Base-by-base conservation (phyloP, 2,888 invertebrate genomes). In the Parascotia fuliginaria region DNA sequence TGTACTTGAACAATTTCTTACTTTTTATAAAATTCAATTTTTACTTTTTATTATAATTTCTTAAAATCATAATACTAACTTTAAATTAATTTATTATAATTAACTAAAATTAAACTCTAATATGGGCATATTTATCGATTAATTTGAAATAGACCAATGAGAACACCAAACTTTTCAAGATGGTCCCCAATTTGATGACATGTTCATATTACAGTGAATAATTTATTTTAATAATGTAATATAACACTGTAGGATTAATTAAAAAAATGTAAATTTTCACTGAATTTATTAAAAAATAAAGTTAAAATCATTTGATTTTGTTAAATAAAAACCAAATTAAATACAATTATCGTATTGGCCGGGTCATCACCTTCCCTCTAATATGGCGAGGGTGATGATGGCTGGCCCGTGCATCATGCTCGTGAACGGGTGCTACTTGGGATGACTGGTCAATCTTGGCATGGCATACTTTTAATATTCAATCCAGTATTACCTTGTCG, bases 61-160 rank as follows among this genome's bases (percentile, higher is more conserved):
- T 24, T 24, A 16, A 37, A 15, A 12, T 24, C 11, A 15, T 2
- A 22, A 14, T n/a, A 24, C 16, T 42, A 11, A 34, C 36, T 50
- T 42, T 32, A n/a, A n/a, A n/a, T n/a, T 34, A 9, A 22, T 11
- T 3, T 0, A 3, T 24, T 24, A 16, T 24, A 15, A 12, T 24
- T 9, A 15, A 24, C 16, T 42, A 11, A 34, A 28, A 47, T 42
- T 32, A 19, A 19, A 42, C 64, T 66, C 64, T 65, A 63, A 59
- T 65, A 65, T 66, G 65, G 47, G 67, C 46, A 66, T 59, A 11
- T 19, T 51, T 49, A 63, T 66, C 55, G 50, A 59, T 50, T 38
- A 42, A 63, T 45, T 59, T 12, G 15, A 52, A 47, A 48, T 42
- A 48, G 34, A 51, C 51, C 45, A 42, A 12, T 9, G 3, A 3